phyloP scores from a whole-genome alignment of 2,113 vertebrate genomes.

The Notarius quadriscutis region DNA sequence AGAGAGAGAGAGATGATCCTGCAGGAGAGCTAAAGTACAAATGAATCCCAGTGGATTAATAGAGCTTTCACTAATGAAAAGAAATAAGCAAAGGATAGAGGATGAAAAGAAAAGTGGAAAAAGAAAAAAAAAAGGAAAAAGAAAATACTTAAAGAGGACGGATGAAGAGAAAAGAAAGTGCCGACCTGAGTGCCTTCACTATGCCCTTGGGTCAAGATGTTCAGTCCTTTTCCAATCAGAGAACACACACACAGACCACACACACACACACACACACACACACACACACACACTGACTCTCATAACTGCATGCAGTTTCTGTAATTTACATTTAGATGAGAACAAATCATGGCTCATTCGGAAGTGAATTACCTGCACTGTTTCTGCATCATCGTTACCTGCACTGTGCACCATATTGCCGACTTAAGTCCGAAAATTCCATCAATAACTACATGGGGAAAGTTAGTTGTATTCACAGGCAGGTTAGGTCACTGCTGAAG shows the following conservation, averaged over 20 bases:
- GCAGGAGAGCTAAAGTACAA: not conserved
- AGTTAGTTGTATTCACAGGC: not conserved
- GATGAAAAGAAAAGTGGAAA: not conserved
- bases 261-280: not conserved
- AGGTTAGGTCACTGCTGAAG: not conserved
- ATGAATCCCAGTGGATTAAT: constrained; percentile 13
- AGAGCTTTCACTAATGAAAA: constrained; percentile 30
- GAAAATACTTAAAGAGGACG: not conserved
- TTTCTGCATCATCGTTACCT: constrained; percentile 4
- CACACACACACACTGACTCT: constrained; percentile 1
- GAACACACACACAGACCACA: constrained; percentile 28
- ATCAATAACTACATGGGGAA: not conserved
- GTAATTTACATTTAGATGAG: constrained; percentile 61
- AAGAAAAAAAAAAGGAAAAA: not conserved
- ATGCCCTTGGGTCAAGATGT: constrained; percentile 27
- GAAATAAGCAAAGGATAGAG: not conserved
- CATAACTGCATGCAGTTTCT: constrained; percentile 22
- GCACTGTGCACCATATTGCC: not conserved
- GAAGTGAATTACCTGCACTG: constrained; percentile 23
- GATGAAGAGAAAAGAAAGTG: not conserved
- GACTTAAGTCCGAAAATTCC: not conserved
- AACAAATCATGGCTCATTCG: constrained; percentile 23
- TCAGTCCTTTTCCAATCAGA: constrained; percentile 27
- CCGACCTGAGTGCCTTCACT: constrained; percentile 4
- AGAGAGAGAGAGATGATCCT: not conserved